Evolutionary conservation across 2,888 invertebrate species (phyloP), one percentile per base, ranked within the genome.

Genomic region (Eupithecia subfuscata): DNA sequence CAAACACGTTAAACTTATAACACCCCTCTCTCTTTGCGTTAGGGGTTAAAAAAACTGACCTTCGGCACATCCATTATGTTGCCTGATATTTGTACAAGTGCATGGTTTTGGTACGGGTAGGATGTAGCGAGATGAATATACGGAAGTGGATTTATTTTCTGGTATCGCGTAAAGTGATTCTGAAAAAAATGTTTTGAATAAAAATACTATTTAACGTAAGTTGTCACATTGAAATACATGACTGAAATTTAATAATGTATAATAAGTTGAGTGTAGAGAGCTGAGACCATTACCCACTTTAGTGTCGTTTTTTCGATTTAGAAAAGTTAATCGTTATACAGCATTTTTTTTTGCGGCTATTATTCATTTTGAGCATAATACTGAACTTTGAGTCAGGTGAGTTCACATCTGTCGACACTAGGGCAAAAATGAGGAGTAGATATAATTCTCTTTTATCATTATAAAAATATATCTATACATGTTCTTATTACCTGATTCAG

Each of bases 331-430:
- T 89, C 40, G 86, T 87, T 80, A 91, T 85, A 75, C 87, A 82
- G 82, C 86, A 90, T 84, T 88, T 88, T 83, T 83, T 86, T 83
- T 86, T 86, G 82, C 79, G 79, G 79, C 81, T 83, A 82, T 82
- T 86, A 79, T 89, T 88, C 89, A 91, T 82, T 82, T 89, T 90
- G 83, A 92, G 82, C 79, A 88, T 83, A 63, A 91, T 85, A 86
- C 86, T 87, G 83, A 89, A 87, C 87, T 89, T 91, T 77, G 90
- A 89, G 77, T 83, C 84, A 70, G 80, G 81, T 80, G 83, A 87
- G 82, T 82, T 82, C 75, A 80, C 76, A 80, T 76, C 70, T 80
- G 81, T 70, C 71, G 80, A 52, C 81, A 81, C 90, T 90, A 89
- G 76, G 83, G 86, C 80, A 87, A 81, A 88, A 89, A 88, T 82